Percentiles rank a stretch among this genome's conserved stretches.
These are phyloP conservation scores for Notechis scutatus DNA, from an alignment of 2,113 vertebrate species.

Conservation along the genomic window DNA sequence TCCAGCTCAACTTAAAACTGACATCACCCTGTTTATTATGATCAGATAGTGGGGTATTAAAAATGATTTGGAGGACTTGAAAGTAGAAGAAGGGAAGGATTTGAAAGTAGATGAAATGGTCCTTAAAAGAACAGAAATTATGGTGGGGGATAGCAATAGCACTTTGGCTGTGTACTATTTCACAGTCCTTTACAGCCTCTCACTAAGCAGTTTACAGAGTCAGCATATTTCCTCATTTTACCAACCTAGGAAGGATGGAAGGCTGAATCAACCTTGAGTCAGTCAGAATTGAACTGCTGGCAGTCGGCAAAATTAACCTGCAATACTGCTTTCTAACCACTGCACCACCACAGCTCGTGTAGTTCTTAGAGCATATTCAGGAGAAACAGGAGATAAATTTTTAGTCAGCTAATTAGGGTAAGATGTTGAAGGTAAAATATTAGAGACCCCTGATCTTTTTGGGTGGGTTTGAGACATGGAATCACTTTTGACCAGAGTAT, in stretches of 20 bases:
- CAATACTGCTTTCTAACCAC: too few relatives aligned
- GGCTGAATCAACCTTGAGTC: too few relatives aligned
- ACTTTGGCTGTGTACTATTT: too few relatives aligned
- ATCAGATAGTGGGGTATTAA: neutral
- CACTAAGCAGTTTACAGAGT: too few relatives aligned
- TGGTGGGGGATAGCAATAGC: neutral
- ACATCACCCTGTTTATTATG: neutral
- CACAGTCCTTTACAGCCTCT: too few relatives aligned
- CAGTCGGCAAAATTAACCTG: too few relatives aligned
- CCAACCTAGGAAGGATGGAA: too few relatives aligned
- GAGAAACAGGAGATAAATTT: neutral
- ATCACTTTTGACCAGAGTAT: neutral
- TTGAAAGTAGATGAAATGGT: neutral
- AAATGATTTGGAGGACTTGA: neutral
- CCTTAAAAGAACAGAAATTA: neutral
- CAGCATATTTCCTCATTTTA: too few relatives aligned
- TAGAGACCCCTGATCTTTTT: neutral
- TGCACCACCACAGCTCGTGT: neutral
- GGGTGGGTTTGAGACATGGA: neutral
- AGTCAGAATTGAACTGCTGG: too few relatives aligned
- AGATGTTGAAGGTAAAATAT: neutral
- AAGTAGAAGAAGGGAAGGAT: neutral
- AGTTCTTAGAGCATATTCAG: neutral
- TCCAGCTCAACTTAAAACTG: neutral
- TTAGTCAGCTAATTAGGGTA: neutral